Percentiles rank a stretch among this genome's conserved stretches.
phyloP scores from a whole-genome alignment of 2,113 vertebrate species.

The Lanius ludovicianus region DNA sequence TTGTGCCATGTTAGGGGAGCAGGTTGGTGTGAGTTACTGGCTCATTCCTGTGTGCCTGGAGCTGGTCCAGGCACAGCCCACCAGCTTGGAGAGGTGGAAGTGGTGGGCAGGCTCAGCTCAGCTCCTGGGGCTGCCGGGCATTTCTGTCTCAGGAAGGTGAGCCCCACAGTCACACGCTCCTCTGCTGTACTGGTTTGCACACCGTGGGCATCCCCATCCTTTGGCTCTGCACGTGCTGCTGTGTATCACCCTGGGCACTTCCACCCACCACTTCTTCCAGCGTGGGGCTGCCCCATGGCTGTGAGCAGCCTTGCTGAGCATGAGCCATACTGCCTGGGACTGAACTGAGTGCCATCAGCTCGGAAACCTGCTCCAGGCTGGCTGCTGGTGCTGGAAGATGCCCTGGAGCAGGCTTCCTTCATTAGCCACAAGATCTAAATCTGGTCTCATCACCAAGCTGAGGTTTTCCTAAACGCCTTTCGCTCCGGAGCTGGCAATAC shows the following conservation, averaged over 20 bases:
- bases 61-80: not conserved
- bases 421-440: conserved; percentile 18
- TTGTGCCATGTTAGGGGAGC: rapidly evolving
- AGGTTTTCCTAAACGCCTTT: conserved; percentile 1
- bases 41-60: rapidly evolving
- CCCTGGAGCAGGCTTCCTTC: not conserved
- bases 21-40: rapidly evolving
- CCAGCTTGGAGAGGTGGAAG: not conserved
- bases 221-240: not conserved
- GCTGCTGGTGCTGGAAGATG: not conserved
- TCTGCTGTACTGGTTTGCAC: not conserved
- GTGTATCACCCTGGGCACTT: not conserved
- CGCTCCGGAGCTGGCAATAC: not conserved
- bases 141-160: not conserved
- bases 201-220: not conserved
- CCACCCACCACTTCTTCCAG: not conserved
- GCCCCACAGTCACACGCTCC: not conserved
- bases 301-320: not conserved
- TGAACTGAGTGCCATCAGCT: not conserved
- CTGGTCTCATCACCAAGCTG: not conserved
- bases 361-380: not conserved
- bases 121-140: rapidly evolving
- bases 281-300: not conserved
- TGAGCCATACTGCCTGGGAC: not conserved
- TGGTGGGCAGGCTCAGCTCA: not conserved